phyloP scores from a whole-genome alignment of 1,140 invertebrate genomes.

The Anagrus nilaparvatae region DNA sequence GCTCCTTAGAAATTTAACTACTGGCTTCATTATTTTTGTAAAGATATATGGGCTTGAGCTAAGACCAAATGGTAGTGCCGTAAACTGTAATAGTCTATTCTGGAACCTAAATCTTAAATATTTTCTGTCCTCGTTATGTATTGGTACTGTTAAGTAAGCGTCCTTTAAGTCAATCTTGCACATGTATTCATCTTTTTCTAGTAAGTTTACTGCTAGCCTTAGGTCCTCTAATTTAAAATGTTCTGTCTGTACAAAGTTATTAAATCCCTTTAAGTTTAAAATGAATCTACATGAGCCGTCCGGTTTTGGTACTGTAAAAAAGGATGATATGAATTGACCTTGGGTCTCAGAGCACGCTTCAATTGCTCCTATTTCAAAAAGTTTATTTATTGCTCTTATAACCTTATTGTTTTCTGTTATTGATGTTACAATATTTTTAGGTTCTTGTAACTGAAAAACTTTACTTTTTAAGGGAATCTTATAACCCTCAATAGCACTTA shows the following conservation, averaged over 20 bases:
- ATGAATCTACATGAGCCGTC: constrained; percentile 6
- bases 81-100: neutral
- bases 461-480: no score
- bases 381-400: neutral
- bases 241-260: neutral
- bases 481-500: no score
- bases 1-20: neutral
- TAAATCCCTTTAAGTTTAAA: constrained; percentile 6
- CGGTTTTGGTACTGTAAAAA: constrained; percentile 1
- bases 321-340: constrained; percentile 1
- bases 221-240: constrained; percentile 11
- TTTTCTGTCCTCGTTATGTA: neutral
- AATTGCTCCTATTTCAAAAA: neutral
- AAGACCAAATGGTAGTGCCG: no score
- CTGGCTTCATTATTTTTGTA: no score
- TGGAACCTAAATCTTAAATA: constrained; percentile 3
- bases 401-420: neutral
- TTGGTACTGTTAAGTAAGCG: constrained; percentile 4
- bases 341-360: neutral
- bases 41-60: no score
- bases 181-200: neutral
- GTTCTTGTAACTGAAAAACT: no score
- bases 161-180: constrained; percentile 6
- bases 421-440: neutral
- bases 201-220: neutral